Conservation (phyloP, 2,797 vertebrate genomes). For the Alca torda region DNA sequence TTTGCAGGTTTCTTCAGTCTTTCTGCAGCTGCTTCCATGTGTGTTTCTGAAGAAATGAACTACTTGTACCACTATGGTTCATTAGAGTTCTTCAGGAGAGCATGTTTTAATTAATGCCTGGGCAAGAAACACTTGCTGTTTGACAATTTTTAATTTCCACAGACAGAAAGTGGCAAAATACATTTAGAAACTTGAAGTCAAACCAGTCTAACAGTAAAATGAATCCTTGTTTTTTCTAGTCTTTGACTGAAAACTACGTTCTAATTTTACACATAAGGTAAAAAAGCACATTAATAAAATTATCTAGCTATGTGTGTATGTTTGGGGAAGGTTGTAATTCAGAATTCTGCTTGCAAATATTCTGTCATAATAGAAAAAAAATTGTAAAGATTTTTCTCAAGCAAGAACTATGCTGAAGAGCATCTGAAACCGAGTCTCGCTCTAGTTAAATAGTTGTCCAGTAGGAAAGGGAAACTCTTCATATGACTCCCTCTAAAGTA, state of each 20-base stretch:
- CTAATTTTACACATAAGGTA: neutral
- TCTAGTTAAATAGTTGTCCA: neutral
- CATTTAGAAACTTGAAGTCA: neutral
- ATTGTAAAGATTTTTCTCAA: neutral
- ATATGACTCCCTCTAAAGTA: neutral
- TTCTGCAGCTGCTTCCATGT: neutral
- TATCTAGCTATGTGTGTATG: neutral
- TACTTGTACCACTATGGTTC: neutral
- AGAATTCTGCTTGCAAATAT: neutral
- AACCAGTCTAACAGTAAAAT: neutral
- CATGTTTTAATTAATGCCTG: neutral
- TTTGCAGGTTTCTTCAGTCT: neutral
- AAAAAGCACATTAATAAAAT: neutral
- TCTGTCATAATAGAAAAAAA: neutral
- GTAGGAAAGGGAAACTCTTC: neutral
- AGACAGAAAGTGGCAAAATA: neutral
- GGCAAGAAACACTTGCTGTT: fast-evolving
- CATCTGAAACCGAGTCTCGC: neutral
- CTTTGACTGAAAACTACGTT: neutral
- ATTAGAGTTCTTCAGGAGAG: neutral
- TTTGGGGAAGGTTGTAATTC: neutral
- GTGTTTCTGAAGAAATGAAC: neutral
- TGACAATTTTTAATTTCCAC: neutral
- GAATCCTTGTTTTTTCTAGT: neutral
- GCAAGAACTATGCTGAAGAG: neutral